A percentile compares a stretch with the other conserved stretches of the same genome.
Conservation (phyloP, 2,113 vertebrate species). For the Tragulus kanchil region DNA sequence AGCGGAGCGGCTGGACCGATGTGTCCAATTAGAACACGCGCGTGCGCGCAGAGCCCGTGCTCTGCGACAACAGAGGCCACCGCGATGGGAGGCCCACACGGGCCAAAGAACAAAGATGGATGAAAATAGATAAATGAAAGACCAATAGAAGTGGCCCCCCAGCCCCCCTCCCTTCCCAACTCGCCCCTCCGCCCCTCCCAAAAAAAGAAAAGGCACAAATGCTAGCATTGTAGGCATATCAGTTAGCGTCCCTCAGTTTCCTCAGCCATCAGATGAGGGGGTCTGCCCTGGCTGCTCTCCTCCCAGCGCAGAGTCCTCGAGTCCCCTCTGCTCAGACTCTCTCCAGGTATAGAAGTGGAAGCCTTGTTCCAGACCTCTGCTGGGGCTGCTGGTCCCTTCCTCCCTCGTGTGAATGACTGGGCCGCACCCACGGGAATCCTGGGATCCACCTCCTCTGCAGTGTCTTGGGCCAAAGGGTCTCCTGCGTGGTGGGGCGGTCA, state of each 20-base stretch:
- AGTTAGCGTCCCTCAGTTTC: not conserved
- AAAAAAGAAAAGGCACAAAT: not conserved
- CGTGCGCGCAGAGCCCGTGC: too few relatives aligned
- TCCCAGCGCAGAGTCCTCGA: not conserved
- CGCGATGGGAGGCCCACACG: too few relatives aligned
- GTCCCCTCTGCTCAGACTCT: not conserved
- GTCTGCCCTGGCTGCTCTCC: fast-evolving
- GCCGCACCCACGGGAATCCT: not conserved
- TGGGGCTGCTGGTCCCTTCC: not conserved
- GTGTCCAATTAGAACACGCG: too few relatives aligned
- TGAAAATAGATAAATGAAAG: too few relatives aligned
- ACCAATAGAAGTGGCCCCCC: too few relatives aligned
- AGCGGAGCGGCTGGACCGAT: too few relatives aligned
- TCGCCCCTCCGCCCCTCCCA: too few relatives aligned
- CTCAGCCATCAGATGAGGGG: not conserved
- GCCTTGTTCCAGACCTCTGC: not conserved
- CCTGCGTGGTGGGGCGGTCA: not conserved
- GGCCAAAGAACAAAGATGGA: too few relatives aligned
- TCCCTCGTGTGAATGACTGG: not conserved
- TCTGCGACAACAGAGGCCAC: too few relatives aligned
- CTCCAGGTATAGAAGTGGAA: not conserved
- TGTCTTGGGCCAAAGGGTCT: not conserved
- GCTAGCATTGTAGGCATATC: not conserved
- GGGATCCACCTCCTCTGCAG: not conserved
- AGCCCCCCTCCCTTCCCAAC: too few relatives aligned